phyloP scores from a whole-genome alignment of 2,797 vertebrate species.

The Eulemur albifrons region DNA sequence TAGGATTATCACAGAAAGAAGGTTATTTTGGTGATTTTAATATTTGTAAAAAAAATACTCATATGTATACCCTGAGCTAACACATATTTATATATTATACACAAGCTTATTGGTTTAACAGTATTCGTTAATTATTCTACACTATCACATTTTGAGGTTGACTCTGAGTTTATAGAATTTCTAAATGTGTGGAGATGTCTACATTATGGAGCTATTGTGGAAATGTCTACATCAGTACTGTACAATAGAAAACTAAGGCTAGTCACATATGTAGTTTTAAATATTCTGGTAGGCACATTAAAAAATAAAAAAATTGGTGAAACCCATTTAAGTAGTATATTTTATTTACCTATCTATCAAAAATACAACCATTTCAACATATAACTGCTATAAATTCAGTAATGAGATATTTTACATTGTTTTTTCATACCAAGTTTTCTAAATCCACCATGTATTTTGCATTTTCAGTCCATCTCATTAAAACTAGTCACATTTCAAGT shows the following conservation, averaged over 20 bases:
- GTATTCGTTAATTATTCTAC: background rate
- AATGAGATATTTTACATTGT: background rate
- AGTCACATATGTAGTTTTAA: background rate
- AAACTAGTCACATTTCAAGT: background rate
- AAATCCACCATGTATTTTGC: background rate
- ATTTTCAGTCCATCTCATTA: background rate
- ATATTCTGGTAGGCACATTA: background rate
- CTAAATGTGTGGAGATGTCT: background rate
- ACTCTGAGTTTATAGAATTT: background rate
- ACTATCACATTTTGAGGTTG: background rate
- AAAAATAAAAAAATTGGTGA: background rate
- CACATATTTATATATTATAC: background rate
- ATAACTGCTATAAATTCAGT: background rate
- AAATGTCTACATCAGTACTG: background rate
- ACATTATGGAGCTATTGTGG: background rate
- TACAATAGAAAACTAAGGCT: background rate
- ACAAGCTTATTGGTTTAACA: background rate
- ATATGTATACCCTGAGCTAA: fast-evolving
- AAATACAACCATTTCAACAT: background rate
- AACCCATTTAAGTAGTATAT: background rate
- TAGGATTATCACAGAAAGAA: background rate
- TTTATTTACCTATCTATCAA: background rate
- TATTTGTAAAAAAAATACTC: background rate
- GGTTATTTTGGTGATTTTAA: background rate
- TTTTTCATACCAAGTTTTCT: background rate